Evolutionary conservation across 64 coral and sea anemone species (phyloP).

Genomic region (Orbicella faveolata): DNA sequence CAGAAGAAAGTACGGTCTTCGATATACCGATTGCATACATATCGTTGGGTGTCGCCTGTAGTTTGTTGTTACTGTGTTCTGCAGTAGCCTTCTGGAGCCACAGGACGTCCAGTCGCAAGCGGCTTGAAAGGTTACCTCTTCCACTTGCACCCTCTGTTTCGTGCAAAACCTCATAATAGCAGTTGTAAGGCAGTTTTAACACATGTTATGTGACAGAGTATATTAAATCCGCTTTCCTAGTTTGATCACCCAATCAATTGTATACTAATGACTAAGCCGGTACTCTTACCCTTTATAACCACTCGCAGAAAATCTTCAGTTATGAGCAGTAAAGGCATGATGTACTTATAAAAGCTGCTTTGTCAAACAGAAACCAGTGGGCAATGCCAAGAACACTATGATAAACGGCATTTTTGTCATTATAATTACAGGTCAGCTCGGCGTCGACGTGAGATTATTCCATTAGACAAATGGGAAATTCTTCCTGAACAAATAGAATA

Average conservation of each 20-base stretch:
- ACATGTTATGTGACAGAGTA: too few relatives aligned
- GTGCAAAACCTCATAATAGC: too few relatives aligned
- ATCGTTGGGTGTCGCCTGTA: neutral
- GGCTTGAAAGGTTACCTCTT: neutral
- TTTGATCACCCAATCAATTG: too few relatives aligned
- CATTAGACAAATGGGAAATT: neutral
- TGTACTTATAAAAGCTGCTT: too few relatives aligned
- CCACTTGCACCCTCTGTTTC: neutral
- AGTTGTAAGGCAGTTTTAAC: too few relatives aligned
- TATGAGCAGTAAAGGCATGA: too few relatives aligned
- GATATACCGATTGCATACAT: neutral
- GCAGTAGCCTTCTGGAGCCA: neutral
- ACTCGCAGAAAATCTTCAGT: too few relatives aligned
- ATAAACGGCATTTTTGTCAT: neutral
- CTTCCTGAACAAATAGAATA: slow-evolving; percentile 2
- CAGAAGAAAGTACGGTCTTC: neutral
- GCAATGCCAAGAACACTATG: too few relatives aligned
- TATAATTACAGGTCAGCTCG: neutral
- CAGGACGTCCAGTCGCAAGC: neutral
- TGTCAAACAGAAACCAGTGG: too few relatives aligned
- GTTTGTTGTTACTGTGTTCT: neutral
- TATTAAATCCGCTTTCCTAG: too few relatives aligned
- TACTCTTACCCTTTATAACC: too few relatives aligned
- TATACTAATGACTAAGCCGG: too few relatives aligned
- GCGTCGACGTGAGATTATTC: neutral